Base-by-base conservation (phyloP, 2,113 vertebrate genomes). In the Isurus oxyrinchus region DNA sequence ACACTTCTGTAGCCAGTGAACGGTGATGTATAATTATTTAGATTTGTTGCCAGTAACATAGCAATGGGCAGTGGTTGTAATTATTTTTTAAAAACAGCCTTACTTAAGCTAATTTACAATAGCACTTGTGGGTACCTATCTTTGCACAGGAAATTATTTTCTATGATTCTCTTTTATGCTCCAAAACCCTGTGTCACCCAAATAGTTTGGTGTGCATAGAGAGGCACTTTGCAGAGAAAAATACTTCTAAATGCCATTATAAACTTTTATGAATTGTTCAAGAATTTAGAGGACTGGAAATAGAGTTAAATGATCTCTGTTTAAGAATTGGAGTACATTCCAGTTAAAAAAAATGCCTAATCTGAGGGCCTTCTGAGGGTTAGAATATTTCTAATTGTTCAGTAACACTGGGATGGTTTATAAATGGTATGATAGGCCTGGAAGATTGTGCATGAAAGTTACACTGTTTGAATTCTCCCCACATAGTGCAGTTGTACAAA, bases 271-370 rank as follows among this genome's bases (percentile, higher is more conserved):
- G 5, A 93, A 93, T 93, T 61, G 35, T 61, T 63, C 59, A 25
- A 59, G 55, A 94, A n/a, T 91, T 63, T 94, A 61, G 49, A 94
- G 57, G 40, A 7, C 2, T 87, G 84, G 6, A 94, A 63, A 40
- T 59, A 14, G 59, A 61, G 40, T 7, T 63, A 40, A 94, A 94
- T 63, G 57, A n/a, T 35, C 27, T 25, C 27, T n/a, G n/a, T 40
- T 94, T 94, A 94, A 94, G 90, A 40, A 63, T 40, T 61, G 35
- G 90, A 94, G n/a, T 94, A 57, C 13, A 63, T 49, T 87, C 44
- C 7, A 55, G 84, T 49, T 87, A n/a, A n/a, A 87, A 40, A 21
- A 23, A 31, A 61, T 63, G 57, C 31, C 40, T n/a, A 91, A 59
- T 87, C 40, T 10, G 23, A 87, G 84, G 44, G 44, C 10, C 21